Base-by-base conservation (phyloP, 1,140 invertebrate genomes). In the Listronotus oregonensis region DNA sequence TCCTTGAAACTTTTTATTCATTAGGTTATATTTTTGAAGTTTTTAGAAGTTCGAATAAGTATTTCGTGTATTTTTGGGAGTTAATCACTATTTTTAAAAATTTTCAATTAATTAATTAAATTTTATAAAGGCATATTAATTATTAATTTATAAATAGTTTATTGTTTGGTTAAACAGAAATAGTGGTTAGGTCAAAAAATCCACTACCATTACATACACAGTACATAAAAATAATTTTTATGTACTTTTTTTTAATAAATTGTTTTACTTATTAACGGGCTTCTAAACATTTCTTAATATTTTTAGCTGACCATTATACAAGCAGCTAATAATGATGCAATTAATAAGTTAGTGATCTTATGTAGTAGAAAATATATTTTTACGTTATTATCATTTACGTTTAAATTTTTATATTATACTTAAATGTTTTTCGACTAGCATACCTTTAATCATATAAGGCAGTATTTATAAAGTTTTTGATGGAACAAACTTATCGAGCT, bases 361-460 rank as follows among this genome's bases (percentile, higher is more conserved):
- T 52, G 31, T 21, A 14, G 50, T 52, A 52, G 50, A 52, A 52
- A 37, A 52, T 52, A 52, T 52, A 52, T 52, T 52, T 52, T 52
- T 52, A 34, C 31, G 50, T 52, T 52, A 9, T n/a, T 6, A 14
- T 10, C 31, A 52, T 37, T 39, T 52, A 52, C 11, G 31, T 52
- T 49, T 27, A 11, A 49, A 18, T 49, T 49, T 18, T 21, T 21
- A 21, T 49, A 49, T 49, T 12, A 17, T 49, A 21, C 15, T 49
- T 49, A 49, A 17, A 27, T 49, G 46, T 49, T 49, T 49, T 49
- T 49, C 18, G 11, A 27, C 46, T 49, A 49, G 46, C 46, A 27
- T 49, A 49, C 8, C 21, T 14, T 52, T 37, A 52, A 52, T 31
- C 32, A 52, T 37, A 39, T 27, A 52, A 52, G 50, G 31, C 50